phyloP scores from a whole-genome alignment of 2,113 vertebrate genomes.

The Cottus gobio region DNA sequence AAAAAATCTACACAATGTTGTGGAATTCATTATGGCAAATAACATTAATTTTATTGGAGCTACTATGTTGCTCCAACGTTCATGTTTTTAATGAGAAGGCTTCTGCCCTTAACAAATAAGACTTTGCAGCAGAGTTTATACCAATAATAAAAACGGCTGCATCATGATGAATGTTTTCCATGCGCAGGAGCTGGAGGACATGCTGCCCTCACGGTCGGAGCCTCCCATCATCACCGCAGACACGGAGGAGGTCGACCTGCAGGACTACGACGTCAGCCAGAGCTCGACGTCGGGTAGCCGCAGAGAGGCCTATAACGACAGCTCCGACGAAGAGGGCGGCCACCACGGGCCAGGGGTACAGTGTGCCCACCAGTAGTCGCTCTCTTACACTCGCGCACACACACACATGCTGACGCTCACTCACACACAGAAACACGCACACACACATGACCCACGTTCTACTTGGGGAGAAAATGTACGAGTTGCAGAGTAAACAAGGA shows the following conservation, averaged over 20 bases:
- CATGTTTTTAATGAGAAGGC: background rate
- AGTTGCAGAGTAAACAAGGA: slow-evolving; percentile 80
- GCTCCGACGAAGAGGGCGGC: slow-evolving; percentile 95
- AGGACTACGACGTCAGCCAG: slow-evolving; percentile 93
- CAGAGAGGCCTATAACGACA: slow-evolving; percentile 97
- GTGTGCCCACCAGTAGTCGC: slow-evolving; percentile 95
- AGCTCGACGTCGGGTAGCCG: slow-evolving; percentile 90
- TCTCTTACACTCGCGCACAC: slow-evolving; percentile 1
- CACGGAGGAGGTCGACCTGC: slow-evolving; percentile 95
- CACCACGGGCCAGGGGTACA: slow-evolving; percentile 96
- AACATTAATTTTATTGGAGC: background rate
- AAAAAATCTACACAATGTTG: no score
- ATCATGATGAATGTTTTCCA: background rate
- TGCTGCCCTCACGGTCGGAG: slow-evolving; percentile 94
- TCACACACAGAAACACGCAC: slow-evolving; percentile 9
- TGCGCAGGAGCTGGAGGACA: slow-evolving; percentile 95
- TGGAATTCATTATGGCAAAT: no score
- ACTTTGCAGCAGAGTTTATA: background rate
- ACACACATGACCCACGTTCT: slow-evolving; percentile 5
- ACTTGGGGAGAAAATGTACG: slow-evolving; percentile 61
- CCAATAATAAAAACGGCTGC: background rate
- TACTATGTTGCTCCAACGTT: background rate
- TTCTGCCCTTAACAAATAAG: background rate
- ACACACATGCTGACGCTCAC: slow-evolving; percentile 4
- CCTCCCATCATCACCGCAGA: slow-evolving; percentile 90